Evolutionary conservation across 1,140 invertebrate genomes (phyloP), one percentile per base, ranked within the genome.

Genomic region (Drosophila bocqueti): DNA sequence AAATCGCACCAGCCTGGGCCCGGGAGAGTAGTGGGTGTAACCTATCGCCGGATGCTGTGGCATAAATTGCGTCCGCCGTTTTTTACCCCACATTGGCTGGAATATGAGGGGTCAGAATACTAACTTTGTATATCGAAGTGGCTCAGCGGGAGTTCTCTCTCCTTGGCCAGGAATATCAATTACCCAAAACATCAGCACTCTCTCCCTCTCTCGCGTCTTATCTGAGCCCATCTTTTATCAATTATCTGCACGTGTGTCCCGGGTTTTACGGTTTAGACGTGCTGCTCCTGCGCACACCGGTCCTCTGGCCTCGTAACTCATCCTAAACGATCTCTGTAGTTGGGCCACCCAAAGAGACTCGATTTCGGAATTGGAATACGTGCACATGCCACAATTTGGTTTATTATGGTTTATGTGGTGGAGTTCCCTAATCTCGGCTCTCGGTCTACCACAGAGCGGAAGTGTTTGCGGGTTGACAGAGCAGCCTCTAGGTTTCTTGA

Each of bases 11-110:
- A 36, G 29, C 34, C 4, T 29, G 50, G 62, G 54, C 13, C 29
- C 10, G 49, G 49, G 49, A 24, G 57, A 26, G 8, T 21, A 46
- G 74, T 54, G 81, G 89, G 87, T 81, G 87, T 82, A 74, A 62
- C 76, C 64, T 69, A 52, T 86, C 21, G 21, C 65, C 76, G 82
- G 63, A 85, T 79, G 81, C 81, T 87, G 81, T 78, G 83, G 81
- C 79, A 82, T 84, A 91, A 89, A 91, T 91, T 91, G 77, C 69
- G 75, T 83, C 79, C 89, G 81, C 65, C 46, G 81, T 81, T 84
- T 82, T 86, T 83, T 34, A 52, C 55, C 18, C 46, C 45, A 67
- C 77, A 38, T 55, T 71, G 50, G 68, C 54, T 68, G 61, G 67
- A 69, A 57, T 50, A 45, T 46, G 55, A 59, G 45, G 42, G 46